Evolutionary conservation across 2,888 invertebrate genomes (phyloP).

Genomic region (Drosophila buzzatii): DNA sequence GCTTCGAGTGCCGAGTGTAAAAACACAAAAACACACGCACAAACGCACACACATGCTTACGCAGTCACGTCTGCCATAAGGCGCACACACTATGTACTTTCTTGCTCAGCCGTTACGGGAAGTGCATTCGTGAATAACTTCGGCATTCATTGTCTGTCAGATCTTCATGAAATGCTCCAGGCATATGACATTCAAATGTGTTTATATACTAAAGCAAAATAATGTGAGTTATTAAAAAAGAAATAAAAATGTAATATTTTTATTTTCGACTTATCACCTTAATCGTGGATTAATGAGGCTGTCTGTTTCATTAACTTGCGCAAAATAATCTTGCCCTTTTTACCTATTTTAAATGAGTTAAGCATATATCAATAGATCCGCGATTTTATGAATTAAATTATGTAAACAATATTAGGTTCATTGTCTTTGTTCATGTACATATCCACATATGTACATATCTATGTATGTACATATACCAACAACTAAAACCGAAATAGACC

Average conservation of each 20-base stretch:
- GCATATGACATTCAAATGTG: slow-evolving; percentile 8
- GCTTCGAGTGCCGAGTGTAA: neutral
- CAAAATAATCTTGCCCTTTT: slow-evolving; percentile 2
- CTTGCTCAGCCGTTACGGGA: slow-evolving; percentile 12
- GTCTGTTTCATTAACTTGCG: neutral
- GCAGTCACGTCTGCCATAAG: neutral
- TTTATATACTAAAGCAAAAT: slow-evolving; percentile 3
- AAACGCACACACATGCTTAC: neutral
- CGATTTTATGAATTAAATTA: slow-evolving; percentile 62
- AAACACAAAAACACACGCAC: neutral
- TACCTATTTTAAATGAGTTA: neutral
- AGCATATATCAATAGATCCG: neutral
- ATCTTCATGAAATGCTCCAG: slow-evolving; percentile 1
- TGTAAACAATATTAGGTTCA: slow-evolving; percentile 34
- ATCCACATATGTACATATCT: neutral
- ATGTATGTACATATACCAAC: neutral
- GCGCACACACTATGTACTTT: neutral
- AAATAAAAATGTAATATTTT: slow-evolving; percentile 12
- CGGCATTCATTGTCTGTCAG: slow-evolving; percentile 7
- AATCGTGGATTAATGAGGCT: neutral
- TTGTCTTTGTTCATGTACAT: slow-evolving; percentile 30
- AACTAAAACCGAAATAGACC: slow-evolving; percentile 17
- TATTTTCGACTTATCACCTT: slow-evolving; percentile 4
- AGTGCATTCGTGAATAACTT: slow-evolving; percentile 18
- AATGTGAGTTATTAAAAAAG: neutral